Percentiles rank a stretch among this genome's conserved stretches.
Conservation (phyloP, 2,888 invertebrate species). For the Tipula helvola region DNA sequence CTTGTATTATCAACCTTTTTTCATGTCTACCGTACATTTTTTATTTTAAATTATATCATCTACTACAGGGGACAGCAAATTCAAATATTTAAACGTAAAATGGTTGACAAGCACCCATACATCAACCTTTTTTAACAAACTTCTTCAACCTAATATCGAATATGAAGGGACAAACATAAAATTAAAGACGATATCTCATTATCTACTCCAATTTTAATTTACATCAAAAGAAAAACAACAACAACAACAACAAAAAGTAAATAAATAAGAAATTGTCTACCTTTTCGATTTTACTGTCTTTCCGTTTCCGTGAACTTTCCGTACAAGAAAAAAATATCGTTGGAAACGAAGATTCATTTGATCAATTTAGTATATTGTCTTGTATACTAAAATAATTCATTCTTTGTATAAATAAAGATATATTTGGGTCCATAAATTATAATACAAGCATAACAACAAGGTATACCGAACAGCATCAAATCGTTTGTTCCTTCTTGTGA, state of each 20-base stretch:
- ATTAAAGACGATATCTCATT: background rate
- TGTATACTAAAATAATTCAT: background rate
- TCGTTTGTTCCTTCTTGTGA: background rate
- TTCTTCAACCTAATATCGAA: background rate
- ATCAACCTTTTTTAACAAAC: background rate
- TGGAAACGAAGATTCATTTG: background rate
- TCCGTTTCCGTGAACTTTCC: background rate
- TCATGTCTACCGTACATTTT: no score
- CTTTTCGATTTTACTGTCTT: background rate
- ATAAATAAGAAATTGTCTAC: background rate
- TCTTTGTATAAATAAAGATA: background rate
- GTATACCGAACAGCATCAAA: background rate
- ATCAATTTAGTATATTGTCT: background rate
- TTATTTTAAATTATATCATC: no score
- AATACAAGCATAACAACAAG: background rate
- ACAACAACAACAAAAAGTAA: background rate
- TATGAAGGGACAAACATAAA: background rate
- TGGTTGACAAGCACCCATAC: background rate
- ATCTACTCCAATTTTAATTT: background rate
- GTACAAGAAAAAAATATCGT: background rate
- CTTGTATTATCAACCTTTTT: no score
- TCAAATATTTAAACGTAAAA: background rate
- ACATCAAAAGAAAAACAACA: background rate
- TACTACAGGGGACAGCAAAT: no score
- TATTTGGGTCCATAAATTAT: background rate